These are phyloP conservation scores for Epizoanthus ramosus DNA, from an alignment of 92 coral and sea anemone genomes.

Conservation along the genomic window DNA sequence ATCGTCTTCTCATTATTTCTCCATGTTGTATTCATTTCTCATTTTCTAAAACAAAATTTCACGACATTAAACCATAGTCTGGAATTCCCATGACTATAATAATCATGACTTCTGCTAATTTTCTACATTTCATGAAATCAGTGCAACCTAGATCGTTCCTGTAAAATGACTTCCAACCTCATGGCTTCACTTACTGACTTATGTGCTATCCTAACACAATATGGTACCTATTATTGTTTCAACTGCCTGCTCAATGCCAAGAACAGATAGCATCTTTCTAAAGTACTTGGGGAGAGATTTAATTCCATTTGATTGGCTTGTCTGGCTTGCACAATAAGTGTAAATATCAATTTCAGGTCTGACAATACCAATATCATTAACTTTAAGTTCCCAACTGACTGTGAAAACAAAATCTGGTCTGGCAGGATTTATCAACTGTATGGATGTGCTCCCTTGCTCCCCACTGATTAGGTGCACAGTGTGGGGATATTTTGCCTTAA, in stretches of 20 bases:
- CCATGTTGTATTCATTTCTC: no score
- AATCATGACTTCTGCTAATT: no score
- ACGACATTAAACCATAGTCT: no score
- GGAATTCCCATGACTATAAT: no score
- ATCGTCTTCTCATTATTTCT: no score
- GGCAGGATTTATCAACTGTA: constrained; percentile 64
- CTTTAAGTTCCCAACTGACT: constrained; percentile 72
- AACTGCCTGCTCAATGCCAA: constrained; percentile 92
- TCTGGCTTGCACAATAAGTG: constrained; percentile 19
- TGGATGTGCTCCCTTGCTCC: constrained; percentile 51
- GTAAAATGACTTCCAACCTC: no score
- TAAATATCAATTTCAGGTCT: constrained; percentile 67
- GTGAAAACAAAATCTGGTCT: constrained; percentile 61
- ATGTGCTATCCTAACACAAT: constrained; percentile 1
- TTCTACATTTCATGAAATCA: no score
- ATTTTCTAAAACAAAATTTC: no score
- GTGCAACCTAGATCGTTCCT: no score
- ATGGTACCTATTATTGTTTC: constrained; percentile 68
- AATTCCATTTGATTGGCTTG: constrained; percentile 38
- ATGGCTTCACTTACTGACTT: not conserved
- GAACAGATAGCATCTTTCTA: constrained; percentile 65
- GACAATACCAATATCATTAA: constrained; percentile 55
- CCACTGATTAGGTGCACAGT: constrained; percentile 52
- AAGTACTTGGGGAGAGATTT: constrained; percentile 74
- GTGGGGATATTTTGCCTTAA: constrained; percentile 76